phyloP scores from a whole-genome alignment of 2,888 invertebrate species.

The Gryllus longicercus region DNA sequence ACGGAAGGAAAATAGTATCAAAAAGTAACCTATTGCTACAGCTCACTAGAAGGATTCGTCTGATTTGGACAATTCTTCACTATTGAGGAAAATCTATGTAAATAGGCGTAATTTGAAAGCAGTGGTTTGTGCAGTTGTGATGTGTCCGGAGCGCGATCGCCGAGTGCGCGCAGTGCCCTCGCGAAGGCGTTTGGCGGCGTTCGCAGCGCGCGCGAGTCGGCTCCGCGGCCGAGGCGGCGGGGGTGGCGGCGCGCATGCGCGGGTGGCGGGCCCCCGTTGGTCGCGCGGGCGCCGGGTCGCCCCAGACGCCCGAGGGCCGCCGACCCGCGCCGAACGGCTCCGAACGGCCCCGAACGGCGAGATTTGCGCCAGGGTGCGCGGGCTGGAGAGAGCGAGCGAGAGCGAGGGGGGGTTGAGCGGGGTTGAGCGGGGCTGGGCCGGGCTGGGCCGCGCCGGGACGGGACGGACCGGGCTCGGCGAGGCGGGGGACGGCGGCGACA shows the following conservation, averaged over 20 bases:
- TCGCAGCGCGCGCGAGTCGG: neutral
- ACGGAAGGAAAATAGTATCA: no score
- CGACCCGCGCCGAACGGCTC: neutral
- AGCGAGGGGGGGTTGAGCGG: constrained; percentile 11
- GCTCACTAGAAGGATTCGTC: no score
- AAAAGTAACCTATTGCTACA: no score
- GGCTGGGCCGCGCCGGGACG: neutral
- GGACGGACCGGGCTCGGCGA: neutral
- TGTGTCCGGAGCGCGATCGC: no score
- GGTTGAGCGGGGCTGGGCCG: neutral
- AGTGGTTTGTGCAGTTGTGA: no score
- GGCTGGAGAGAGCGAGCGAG: neutral
- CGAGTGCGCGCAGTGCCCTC: no score
- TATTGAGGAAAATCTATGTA: no score
- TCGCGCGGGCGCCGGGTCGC: neutral
- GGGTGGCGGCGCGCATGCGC: neutral
- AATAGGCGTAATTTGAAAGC: no score
- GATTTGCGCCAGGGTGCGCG: neutral
- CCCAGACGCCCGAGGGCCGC: neutral
- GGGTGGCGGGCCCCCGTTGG: neutral
- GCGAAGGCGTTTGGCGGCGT: no score
- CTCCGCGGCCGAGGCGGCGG: neutral
- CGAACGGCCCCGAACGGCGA: neutral
- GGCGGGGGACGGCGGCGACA: neutral
- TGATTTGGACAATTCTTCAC: no score